phyloP scores from a whole-genome alignment of 2,888 invertebrate species.

The Drosophila dives region DNA sequence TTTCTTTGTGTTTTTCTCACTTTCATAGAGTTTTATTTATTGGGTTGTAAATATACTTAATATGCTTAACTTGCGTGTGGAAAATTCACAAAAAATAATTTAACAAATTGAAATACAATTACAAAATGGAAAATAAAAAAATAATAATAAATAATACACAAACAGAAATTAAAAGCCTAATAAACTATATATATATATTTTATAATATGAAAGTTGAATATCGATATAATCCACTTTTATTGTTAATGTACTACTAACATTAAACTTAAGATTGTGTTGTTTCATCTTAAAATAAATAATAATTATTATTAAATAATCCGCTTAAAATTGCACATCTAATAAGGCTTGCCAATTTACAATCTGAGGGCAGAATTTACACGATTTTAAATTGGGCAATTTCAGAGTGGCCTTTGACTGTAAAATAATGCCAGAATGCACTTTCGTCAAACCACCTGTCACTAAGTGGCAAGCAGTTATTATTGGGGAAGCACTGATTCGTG shows the following conservation, averaged over 20 bases:
- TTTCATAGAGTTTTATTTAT: slow-evolving; percentile 1
- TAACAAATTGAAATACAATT: background rate
- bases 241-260: background rate
- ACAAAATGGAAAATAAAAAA: background rate
- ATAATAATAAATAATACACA: background rate
- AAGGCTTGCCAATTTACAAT: background rate
- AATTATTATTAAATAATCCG: background rate
- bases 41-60: background rate
- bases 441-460: slow-evolving; percentile 10
- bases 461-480: slow-evolving; percentile 5
- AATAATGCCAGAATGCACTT: slow-evolving; percentile 20
- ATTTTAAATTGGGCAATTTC: background rate
- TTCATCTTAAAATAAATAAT: background rate
- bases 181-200: too few relatives aligned
- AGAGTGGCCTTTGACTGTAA: slow-evolving; percentile 8
- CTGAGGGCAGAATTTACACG: background rate
- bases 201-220: background rate
- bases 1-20: slow-evolving; percentile 16
- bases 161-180: background rate
- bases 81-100: background rate
- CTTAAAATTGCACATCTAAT: background rate
- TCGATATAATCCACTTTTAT: background rate
- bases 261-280: background rate
- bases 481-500: slow-evolving; percentile 13
- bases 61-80: background rate